Percentiles rank a stretch among this genome's conserved stretches.
These are phyloP conservation scores for Drosophila rubida DNA, from an alignment of 2,888 invertebrate species.

Conservation along the genomic window DNA sequence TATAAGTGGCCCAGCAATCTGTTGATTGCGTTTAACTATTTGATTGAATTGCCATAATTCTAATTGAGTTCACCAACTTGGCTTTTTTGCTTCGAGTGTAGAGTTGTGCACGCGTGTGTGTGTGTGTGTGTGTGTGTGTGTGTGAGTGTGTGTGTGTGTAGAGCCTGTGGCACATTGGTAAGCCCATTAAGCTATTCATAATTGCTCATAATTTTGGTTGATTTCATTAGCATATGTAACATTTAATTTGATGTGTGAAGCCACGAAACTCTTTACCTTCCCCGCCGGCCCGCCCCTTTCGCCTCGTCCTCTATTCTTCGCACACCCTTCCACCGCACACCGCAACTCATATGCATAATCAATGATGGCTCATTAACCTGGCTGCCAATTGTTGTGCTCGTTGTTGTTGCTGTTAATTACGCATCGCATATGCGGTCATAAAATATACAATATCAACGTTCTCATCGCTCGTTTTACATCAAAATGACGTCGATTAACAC, in stretches of 20 bases:
- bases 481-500: conserved; percentile 76
- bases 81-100: conserved; percentile 11
- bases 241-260: conserved; percentile 74
- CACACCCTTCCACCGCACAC: no score
- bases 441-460: conserved; percentile 70
- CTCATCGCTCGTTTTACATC: conserved; percentile 73
- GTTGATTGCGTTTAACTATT: background rate
- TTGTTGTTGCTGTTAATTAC: conserved; percentile 70
- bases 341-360: conserved; percentile 73
- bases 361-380: conserved; percentile 79
- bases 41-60: background rate
- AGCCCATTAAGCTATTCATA: conserved; percentile 74
- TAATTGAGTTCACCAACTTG: background rate
- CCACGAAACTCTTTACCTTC: conserved; percentile 31
- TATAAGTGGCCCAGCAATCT: background rate
- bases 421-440: conserved; percentile 66
- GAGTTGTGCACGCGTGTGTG: background rate
- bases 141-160: background rate
- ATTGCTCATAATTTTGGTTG: conserved; percentile 77
- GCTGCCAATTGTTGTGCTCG: conserved; percentile 43
- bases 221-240: conserved; percentile 79
- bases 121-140: background rate
- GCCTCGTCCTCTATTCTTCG: no score
- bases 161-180: conserved; percentile 32
- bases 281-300: no score